phyloP scores from a whole-genome alignment of 2,888 invertebrate genomes.

The Acanthosepion pharaonis region DNA sequence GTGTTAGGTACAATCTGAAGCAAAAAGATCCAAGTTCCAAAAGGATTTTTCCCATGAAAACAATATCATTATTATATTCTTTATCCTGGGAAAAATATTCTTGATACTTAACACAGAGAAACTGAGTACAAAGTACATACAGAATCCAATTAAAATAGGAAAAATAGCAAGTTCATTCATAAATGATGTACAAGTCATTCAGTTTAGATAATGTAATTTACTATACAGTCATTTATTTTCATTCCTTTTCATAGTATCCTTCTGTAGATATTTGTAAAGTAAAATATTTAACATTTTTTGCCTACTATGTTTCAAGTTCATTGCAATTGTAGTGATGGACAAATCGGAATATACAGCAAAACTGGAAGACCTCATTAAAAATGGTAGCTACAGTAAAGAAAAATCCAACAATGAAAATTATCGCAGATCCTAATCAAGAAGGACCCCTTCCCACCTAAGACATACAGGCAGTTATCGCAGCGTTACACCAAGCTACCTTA shows the following conservation, averaged over 20 bases:
- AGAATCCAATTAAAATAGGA: neutral
- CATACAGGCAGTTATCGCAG: too few relatives aligned
- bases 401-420: too few relatives aligned
- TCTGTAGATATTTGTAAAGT: neutral
- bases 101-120: neutral
- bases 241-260: too few relatives aligned
- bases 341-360: too few relatives aligned
- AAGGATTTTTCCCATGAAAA: neutral
- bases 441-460: too few relatives aligned
- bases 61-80: neutral
- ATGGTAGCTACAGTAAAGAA: too few relatives aligned
- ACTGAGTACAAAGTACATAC: neutral
- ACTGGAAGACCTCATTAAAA: too few relatives aligned
- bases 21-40: neutral
- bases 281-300: neutral
- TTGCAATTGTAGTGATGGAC: too few relatives aligned
- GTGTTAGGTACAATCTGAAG: neutral
- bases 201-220: neutral
- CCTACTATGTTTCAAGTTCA: too few relatives aligned
- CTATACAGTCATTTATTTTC: neutral
- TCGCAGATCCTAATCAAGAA: too few relatives aligned
- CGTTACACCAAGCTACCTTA: too few relatives aligned
- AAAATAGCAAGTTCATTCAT: neutral
- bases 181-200: neutral
- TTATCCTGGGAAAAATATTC: too few relatives aligned